These are phyloP conservation scores for Limnephilus rhombicus DNA, from an alignment of 2,888 invertebrate species.

Conservation along the genomic window DNA sequence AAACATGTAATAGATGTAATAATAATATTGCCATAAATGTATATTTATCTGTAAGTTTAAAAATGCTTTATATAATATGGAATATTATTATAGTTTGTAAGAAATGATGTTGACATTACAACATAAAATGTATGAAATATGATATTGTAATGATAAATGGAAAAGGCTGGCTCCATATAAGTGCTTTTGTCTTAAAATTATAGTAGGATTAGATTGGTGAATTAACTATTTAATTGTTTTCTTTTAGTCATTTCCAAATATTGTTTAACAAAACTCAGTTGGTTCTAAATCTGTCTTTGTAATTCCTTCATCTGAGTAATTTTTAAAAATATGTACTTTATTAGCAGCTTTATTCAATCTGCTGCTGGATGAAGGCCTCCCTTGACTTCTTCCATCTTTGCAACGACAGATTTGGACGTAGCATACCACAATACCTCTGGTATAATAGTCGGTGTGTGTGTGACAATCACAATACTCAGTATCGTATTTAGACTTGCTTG, in stretches of 20 bases:
- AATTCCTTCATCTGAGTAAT: not conserved
- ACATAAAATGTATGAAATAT: not conserved
- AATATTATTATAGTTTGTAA: not conserved
- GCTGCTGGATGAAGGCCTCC: not conserved
- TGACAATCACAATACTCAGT: not conserved
- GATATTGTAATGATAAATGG: not conserved
- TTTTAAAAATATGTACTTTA: not conserved
- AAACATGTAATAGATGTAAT: not conserved
- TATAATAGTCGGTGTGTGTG: not conserved
- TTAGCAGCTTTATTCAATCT: not conserved
- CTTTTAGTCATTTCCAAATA: not conserved
- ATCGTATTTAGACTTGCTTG: not conserved
- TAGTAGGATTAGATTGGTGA: not conserved
- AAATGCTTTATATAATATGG: constrained; percentile 9
- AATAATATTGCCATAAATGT: constrained; percentile 1
- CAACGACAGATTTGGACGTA: not conserved
- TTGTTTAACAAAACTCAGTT: not conserved
- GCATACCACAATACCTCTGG: not conserved
- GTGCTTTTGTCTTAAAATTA: not conserved
- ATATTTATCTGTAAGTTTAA: not conserved
- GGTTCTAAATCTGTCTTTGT: not conserved
- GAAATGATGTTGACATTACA: not conserved
- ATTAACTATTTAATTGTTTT: not conserved
- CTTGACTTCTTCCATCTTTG: not conserved
- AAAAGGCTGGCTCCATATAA: not conserved